Percentiles rank a stretch among this genome's conserved stretches.
These are phyloP conservation scores for Oasisia sp. DNA, from an alignment of 2,888 invertebrate species.

Conservation along the genomic window DNA sequence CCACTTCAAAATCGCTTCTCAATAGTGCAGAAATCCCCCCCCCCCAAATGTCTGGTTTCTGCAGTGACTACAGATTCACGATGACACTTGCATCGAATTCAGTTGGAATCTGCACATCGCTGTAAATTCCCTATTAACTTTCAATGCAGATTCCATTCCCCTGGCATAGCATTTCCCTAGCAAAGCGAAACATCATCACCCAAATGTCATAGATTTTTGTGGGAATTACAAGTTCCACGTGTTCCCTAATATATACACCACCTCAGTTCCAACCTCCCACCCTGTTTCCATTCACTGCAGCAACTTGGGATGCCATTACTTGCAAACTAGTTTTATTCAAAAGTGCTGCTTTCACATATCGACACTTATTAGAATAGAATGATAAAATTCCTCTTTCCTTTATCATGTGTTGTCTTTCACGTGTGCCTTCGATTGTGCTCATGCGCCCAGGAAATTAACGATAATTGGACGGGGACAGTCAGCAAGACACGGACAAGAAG, in stretches of 20 bases:
- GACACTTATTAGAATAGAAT: too few relatives aligned
- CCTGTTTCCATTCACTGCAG: neutral
- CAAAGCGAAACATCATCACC: conserved; percentile 3
- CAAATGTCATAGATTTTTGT: neutral
- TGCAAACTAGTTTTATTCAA: too few relatives aligned
- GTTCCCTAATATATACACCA: neutral
- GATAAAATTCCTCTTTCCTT: too few relatives aligned
- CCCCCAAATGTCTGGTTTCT: neutral
- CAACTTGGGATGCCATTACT: neutral
- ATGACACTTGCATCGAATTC: neutral
- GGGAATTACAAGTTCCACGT: neutral
- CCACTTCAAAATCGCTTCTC: neutral
- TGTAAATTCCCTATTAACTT: neutral
- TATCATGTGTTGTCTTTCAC: neutral
- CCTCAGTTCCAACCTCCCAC: neutral
- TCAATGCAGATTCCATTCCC: neutral
- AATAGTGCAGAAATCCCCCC: neutral
- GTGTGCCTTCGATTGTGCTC: neutral
- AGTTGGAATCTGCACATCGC: neutral
- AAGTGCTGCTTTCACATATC: too few relatives aligned
- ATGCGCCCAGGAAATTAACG: neutral
- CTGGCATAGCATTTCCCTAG: neutral
- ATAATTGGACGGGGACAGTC: neutral
- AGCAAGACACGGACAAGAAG: neutral
- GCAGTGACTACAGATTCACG: neutral